Conservation (phyloP, 2,888 invertebrate genomes). For the Platycnemis pennipes region DNA sequence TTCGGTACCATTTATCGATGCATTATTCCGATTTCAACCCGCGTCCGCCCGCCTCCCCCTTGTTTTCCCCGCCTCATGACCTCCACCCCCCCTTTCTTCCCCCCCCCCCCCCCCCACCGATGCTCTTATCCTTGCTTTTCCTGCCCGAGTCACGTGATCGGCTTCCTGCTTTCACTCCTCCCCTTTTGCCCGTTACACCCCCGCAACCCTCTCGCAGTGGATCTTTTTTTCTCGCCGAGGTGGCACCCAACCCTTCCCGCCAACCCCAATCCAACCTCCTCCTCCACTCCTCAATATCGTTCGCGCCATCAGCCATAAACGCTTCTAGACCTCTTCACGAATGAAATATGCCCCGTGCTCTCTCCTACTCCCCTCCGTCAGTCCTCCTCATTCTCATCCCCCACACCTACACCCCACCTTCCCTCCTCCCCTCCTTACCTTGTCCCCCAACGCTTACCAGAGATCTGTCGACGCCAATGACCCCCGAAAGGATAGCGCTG, state of each 20-base stretch:
- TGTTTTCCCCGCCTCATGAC: neutral
- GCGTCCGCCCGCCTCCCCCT: too few species aligned
- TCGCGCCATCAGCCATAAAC: slow-evolving; percentile 51
- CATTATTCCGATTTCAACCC: slow-evolving; percentile 35
- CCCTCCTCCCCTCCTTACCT: neutral
- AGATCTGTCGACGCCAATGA: slow-evolving; percentile 17
- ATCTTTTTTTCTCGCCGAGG: neutral
- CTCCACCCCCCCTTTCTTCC: neutral
- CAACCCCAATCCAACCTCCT: neutral
- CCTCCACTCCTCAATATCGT: slow-evolving; percentile 8
- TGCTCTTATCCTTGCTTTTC: neutral
- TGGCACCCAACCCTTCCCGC: neutral
- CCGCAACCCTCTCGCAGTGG: neutral
- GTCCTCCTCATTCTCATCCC: neutral
- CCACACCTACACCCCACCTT: neutral
- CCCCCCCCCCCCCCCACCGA: neutral
- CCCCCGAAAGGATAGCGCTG: neutral
- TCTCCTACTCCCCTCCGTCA: neutral
- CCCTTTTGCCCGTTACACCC: neutral
- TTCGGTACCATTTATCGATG: slow-evolving; percentile 42
- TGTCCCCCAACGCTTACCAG: neutral
- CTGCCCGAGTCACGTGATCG: slow-evolving; percentile 6
- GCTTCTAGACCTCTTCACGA: slow-evolving; percentile 44
- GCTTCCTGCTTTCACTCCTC: slow-evolving; percentile 16
- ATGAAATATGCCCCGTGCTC: slow-evolving; percentile 31